Evolutionary conservation across 2,797 vertebrate species (phyloP), one percentile per base, ranked within the genome.

Genomic region (Semaprochilodus insignis): DNA sequence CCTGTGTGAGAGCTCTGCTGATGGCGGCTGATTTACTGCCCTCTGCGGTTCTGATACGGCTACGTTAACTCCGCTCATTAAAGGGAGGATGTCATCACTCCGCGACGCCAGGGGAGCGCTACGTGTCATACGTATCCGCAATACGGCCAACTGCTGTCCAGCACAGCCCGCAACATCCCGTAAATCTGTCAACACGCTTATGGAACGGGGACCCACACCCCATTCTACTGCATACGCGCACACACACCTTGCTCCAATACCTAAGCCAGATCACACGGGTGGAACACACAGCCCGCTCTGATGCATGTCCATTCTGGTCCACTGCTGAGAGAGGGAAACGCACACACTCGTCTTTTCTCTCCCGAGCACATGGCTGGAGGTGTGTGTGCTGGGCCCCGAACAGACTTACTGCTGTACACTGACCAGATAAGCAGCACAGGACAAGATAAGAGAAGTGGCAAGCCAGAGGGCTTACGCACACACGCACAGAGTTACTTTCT

Each of bases 111-210:
- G 94, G 95, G 96, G 94, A 96, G 90, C 91, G 88, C 90, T 94
- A 94, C 93, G 93, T 95, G 96, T 96, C 95, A 93, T 95, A 94
- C 92, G 91, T 94, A 96, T 97, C 97, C 96, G 95, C 95, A 96
- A 95, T 93, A 94, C 69, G 92, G 89, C 93, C 94, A 92, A 95
- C 94, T 95, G 95, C 95, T 96, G 97, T 97, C 96, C 96, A 93
- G 94, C 96, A 94, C 93, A 92, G 91, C 97, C 95, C 96, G 95
- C 95, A 96, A 95, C 97, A 97, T 98, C 96, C 97, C 96, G 95
- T 99, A 99, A 99, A 99, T 99, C 97, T 98, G 97, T 99, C 97
- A 98, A 92, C 97, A 94, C 95, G 92, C 93, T 95, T 94, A 6
- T 69, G 94, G 95, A 93, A 91, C 91, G 60, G 95, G 92, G 93